Conservation (phyloP, 2,888 invertebrate genomes). For the Drosophila peninsularis region DNA sequence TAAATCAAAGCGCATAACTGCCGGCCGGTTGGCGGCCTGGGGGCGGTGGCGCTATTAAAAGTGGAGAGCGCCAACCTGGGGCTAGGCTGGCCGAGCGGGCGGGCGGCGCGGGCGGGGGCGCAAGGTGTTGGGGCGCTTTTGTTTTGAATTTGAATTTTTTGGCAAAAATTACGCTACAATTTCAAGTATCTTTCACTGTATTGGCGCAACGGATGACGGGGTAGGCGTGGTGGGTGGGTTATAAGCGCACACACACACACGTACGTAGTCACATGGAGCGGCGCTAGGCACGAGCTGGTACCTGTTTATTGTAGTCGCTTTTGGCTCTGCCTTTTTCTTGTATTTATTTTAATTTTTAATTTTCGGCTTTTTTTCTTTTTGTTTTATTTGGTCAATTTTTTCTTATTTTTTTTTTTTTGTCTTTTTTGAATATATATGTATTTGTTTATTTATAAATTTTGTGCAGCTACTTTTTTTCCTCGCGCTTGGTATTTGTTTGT, state of each 20-base stretch:
- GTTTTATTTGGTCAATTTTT: slow-evolving; percentile 23
- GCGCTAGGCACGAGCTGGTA: slow-evolving; percentile 79
- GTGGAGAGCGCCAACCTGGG: slow-evolving; percentile 2
- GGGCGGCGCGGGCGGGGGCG: background rate
- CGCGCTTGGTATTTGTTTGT: slow-evolving; percentile 11
- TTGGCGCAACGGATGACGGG: slow-evolving; percentile 9
- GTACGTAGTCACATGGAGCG: slow-evolving; percentile 38
- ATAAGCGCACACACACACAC: slow-evolving; percentile 14
- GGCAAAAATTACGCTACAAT: slow-evolving; percentile 52
- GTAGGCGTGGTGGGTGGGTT: slow-evolving; percentile 56
- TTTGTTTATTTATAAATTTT: slow-evolving; percentile 26
- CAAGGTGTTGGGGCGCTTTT: slow-evolving; percentile 20
- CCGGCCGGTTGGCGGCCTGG: slow-evolving; percentile 6
- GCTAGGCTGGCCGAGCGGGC: background rate
- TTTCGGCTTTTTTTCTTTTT: slow-evolving; percentile 35
- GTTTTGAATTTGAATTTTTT: slow-evolving; percentile 41
- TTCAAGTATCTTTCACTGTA: slow-evolving; percentile 35
- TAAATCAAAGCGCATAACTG: slow-evolving; percentile 63
- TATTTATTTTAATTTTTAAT: slow-evolving; percentile 55
- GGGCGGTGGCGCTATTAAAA: slow-evolving; percentile 4
- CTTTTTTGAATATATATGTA: slow-evolving; percentile 10
- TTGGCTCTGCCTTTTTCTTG: slow-evolving; percentile 43
- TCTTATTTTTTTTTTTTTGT: slow-evolving; percentile 9
- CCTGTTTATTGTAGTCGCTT: slow-evolving; percentile 63
- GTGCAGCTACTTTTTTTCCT: slow-evolving; percentile 2